Evolutionary conservation across 64 coral and sea anemone genomes (phyloP).

Genomic region (Montipora efflorescens): DNA sequence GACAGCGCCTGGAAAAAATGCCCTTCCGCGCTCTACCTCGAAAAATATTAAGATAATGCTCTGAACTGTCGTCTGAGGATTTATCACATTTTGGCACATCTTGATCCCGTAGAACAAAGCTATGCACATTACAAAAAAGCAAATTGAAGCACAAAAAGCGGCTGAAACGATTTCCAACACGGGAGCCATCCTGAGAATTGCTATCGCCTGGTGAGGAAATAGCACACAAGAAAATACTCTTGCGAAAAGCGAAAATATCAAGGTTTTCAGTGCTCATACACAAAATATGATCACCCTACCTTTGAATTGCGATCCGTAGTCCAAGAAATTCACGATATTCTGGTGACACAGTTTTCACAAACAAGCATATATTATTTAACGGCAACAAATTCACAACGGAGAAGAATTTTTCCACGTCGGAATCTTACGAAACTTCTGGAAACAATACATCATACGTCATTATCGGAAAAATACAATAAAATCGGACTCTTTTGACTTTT

Average conservation of each 20-base stretch:
- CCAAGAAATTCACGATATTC: too few species aligned
- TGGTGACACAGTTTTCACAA: too few species aligned
- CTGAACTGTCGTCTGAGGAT: neutral
- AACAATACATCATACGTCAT: neutral
- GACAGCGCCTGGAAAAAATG: neutral
- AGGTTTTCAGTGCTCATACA: too few species aligned
- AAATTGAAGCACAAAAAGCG: neutral
- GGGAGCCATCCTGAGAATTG: neutral
- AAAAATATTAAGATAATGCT: neutral
- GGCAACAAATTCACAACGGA: too few species aligned
- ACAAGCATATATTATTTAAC: too few species aligned
- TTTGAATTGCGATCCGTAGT: too few species aligned
- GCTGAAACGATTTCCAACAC: neutral
- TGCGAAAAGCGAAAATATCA: too few species aligned
- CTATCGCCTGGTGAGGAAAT: too few species aligned
- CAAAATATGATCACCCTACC: too few species aligned
- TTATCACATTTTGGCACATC: neutral
- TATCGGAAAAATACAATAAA: neutral
- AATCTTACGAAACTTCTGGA: neutral
- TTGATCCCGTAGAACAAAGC: neutral
- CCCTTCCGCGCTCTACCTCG: neutral
- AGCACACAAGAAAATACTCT: too few species aligned
- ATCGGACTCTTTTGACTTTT: neutral
- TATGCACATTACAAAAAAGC: neutral
- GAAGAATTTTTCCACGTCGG: neutral